Evolutionary conservation across 2,797 vertebrate species (phyloP).

Genomic region (Leptodactylus fallax): DNA sequence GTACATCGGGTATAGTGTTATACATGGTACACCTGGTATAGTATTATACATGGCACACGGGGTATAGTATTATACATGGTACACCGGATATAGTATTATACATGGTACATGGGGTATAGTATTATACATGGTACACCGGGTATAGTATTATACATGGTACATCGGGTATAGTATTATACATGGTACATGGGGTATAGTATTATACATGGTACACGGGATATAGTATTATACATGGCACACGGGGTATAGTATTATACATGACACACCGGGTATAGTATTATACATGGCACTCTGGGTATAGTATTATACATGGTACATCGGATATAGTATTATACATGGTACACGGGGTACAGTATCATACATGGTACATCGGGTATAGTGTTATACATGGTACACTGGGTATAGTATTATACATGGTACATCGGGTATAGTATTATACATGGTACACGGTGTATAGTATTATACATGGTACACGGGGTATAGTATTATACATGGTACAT

Average conservation of each 20-base stretch:
- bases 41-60: not conserved
- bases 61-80: not conserved
- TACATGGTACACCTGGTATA: not conserved
- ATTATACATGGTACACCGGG: not conserved
- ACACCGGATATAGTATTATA: not conserved
- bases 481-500: not conserved
- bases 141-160: slow-evolving; percentile 2
- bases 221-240: too few relatives aligned
- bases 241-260: too few relatives aligned
- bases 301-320: too few relatives aligned
- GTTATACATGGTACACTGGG: not conserved
- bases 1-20: not conserved
- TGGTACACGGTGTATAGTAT: not conserved
- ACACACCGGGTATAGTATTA: too few relatives aligned
- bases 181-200: not conserved
- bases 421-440: not conserved
- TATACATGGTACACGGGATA: not conserved
- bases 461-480: not conserved
- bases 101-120: not conserved
- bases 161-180: not conserved
- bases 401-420: not conserved
- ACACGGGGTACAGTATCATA: not conserved
- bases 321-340: too few relatives aligned
- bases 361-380: not conserved
- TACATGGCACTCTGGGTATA: too few relatives aligned